These are phyloP conservation scores for Cataglyphis albicans DNA, from an alignment of 2,888 invertebrate species.

Conservation along the genomic window DNA sequence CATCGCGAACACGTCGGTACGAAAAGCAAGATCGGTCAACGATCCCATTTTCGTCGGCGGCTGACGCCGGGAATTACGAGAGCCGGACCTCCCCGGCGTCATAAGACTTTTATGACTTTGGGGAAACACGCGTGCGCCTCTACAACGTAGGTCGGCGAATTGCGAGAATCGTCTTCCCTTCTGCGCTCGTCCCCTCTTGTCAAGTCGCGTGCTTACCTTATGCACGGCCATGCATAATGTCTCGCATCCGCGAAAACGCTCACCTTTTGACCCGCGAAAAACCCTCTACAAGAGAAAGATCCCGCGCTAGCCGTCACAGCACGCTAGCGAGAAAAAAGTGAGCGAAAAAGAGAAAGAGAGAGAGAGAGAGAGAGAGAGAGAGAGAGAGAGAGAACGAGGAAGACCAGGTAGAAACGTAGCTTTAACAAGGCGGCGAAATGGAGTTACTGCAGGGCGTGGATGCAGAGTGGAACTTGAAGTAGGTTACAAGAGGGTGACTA, in stretches of 20 bases:
- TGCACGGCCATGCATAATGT: slow-evolving; percentile 63
- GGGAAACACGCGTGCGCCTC: slow-evolving; percentile 52
- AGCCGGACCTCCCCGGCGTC: slow-evolving; percentile 60
- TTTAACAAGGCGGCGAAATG: slow-evolving; percentile 41
- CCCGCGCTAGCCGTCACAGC: slow-evolving; percentile 5
- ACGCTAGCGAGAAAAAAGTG: not conserved
- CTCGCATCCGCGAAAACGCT: slow-evolving; percentile 64
- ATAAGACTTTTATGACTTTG: slow-evolving; percentile 77
- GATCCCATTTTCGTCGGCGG: slow-evolving; percentile 75
- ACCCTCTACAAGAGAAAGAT: slow-evolving; percentile 19
- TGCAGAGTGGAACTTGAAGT: slow-evolving; percentile 42
- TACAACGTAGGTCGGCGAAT: slow-evolving; percentile 55
- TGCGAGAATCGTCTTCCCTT: slow-evolving; percentile 46
- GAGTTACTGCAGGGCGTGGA: slow-evolving; percentile 45
- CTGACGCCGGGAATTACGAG: slow-evolving; percentile 71
- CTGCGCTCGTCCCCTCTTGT: slow-evolving; percentile 21
- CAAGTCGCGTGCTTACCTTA: slow-evolving; percentile 48
- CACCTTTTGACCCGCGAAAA: slow-evolving; percentile 79
- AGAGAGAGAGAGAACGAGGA: not conserved
- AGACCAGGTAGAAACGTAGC: slow-evolving; percentile 19
- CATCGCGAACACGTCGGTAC: slow-evolving; percentile 34
- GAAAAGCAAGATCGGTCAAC: not conserved
- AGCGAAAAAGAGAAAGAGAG: not conserved
- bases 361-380: not conserved
- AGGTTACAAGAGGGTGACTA: slow-evolving; percentile 44